Base-by-base conservation (phyloP, 2,888 invertebrate genomes). In the Trissolcus brochymenae region DNA sequence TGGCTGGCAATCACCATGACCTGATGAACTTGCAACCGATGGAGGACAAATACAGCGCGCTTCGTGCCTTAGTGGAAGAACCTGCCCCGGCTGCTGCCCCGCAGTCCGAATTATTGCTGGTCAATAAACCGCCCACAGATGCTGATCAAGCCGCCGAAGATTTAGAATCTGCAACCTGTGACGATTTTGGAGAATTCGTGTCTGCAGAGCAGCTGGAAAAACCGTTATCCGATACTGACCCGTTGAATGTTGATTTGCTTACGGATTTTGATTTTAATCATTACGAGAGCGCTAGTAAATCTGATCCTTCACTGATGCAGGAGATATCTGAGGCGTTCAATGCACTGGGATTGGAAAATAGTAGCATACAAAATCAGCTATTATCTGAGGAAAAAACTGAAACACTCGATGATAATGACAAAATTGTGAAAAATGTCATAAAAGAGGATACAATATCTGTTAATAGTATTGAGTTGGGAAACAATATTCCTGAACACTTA, bases 181-280 rank as follows among this genome's bases (percentile, higher is more conserved):
- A 90, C 76, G 90, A 90, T 76, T 90, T 90, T 84, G 90, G 90
- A 41, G 90, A 90, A 72, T 90, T 90, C 81, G 84, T 90, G 17
- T 90, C 90, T 4, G 89, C 90, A 2, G 85, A 87, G 72, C 84
- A 87, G 43, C 70, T 83, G 4, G 66, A 74, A 53, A 19, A 78
- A 3, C 60, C 77, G 66, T 55, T 65, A 53, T 54, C 81, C 14
- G 59, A 64, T 16, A 56, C 70, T 25, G 76, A 81, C 17, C 50
- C 73, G 57, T 64, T 77, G 49, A 76, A 78, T 50, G 74, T 82
- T n/a, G 85, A 88, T 79, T 79, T 86, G 21, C 84, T 86, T 61
- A 79, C 84, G 21, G 84, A 86, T 62, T 87, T 88, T 71, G 86
- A 87, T 67, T 82, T 80, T 43, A 79, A 81, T 72, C 70, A 81